Conservation (phyloP, 2,888 invertebrate genomes). For the Malthinus seriepunctatus region DNA sequence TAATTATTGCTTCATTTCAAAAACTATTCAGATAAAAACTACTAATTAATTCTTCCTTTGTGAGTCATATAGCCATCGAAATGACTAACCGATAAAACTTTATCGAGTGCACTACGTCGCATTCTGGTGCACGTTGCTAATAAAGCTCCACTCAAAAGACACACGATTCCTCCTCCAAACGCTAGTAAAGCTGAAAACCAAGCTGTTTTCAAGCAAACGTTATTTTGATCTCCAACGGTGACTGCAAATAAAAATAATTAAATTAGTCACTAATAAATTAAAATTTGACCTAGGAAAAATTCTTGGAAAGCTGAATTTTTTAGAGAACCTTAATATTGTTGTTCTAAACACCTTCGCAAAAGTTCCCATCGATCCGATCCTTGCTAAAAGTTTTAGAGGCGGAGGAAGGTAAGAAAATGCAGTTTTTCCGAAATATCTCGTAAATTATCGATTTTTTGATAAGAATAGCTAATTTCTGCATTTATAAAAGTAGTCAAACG, state of each 20-base stretch:
- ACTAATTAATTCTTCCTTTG: constrained; percentile 51
- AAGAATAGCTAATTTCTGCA: too few relatives aligned
- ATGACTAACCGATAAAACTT: constrained; percentile 47
- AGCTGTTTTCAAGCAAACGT: constrained; percentile 55
- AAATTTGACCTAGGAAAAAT: too few relatives aligned
- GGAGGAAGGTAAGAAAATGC: too few relatives aligned
- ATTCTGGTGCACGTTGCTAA: constrained; percentile 78
- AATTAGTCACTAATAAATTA: neutral
- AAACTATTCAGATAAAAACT: neutral
- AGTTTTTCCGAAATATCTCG: too few relatives aligned
- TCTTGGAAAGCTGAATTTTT: too few relatives aligned
- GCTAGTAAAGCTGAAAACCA: constrained; percentile 59
- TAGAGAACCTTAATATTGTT: too few relatives aligned
- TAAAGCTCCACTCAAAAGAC: constrained; percentile 72
- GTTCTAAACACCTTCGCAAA: too few relatives aligned
- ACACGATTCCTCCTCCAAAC: constrained; percentile 58
- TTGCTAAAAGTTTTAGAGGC: too few relatives aligned
- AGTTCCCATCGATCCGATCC: too few relatives aligned
- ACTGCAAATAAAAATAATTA: constrained; percentile 32
- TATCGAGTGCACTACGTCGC: constrained; percentile 59
- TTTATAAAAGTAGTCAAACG: too few relatives aligned
- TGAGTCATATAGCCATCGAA: constrained; percentile 56
- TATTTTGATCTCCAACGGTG: constrained; percentile 44
- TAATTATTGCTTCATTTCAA: neutral
- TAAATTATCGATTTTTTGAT: too few relatives aligned